Evolutionary conservation across 1,140 invertebrate species (phyloP), one percentile per base, ranked within the genome.

Genomic region (Conus betulinus): DNA sequence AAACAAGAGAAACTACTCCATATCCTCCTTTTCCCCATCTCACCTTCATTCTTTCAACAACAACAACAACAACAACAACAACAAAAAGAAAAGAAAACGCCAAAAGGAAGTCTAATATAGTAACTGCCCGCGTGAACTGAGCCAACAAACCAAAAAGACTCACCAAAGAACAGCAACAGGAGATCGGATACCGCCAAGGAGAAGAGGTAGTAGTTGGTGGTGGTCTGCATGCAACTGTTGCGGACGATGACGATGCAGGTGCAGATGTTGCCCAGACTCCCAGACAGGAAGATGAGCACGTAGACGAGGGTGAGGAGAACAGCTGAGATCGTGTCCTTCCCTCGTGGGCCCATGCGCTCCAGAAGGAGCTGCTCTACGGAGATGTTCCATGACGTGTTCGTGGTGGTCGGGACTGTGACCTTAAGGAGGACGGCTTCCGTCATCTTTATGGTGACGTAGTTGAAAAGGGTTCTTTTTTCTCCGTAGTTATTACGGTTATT

Each of bases 161-260:
- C 88, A 88, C 93, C 93, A 51, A 96, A 92, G 11, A 96, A 89
- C 0, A 99, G 96, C 3, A 99, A 96, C 17, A 99, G 95, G 39
- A 99, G 96, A 94, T 99, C 99, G 0, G 98, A 99, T 74, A 99
- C 96, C 7, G 98, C 98, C 92, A 99, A 96, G 93, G 97, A 98
- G 95, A 98, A 99, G 79, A 99, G 96, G 94, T 99, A 99, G 93
- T 98, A 99, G 94, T 99, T 99, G 57, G 96, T 97, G n/a, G 96
- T 95, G 23, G 96, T 96, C 91, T 96, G 96, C 97, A 99, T 98
- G 39, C 97, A 92, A 53, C 90, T 90, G 85, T 93, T 94, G 51
- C 89, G 91, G 8, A 88, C 91, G 74, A 95, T 94, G 20, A 94
- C 94, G 84, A 94, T 87, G 85, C 93, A 94, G 71, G 94, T 95